Evolutionary conservation across 2,113 vertebrate genomes (phyloP).

Genomic region (Propithecus coquereli): DNA sequence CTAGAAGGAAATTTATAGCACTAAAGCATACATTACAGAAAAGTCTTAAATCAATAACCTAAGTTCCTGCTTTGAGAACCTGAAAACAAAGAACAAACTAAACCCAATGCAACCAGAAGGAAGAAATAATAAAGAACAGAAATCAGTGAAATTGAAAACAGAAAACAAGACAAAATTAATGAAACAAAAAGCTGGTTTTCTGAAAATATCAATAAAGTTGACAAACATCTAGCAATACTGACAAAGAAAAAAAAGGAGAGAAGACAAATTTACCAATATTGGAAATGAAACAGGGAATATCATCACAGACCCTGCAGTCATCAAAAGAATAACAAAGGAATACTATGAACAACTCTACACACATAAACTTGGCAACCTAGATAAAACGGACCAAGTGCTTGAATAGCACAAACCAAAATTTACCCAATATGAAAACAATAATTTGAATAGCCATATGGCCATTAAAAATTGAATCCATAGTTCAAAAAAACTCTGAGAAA

Average conservation of each 20-base stretch:
- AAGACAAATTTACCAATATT: neutral
- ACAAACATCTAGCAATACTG: constrained; percentile 8
- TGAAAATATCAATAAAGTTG: constrained; percentile 32
- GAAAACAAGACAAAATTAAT: constrained; percentile 42
- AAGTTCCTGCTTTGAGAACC: neutral
- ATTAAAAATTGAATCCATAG: neutral
- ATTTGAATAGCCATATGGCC: neutral
- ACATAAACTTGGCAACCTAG: neutral
- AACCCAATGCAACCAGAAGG: neutral
- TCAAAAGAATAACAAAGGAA: constrained; percentile 35
- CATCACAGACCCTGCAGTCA: neutral
- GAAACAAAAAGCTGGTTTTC: constrained; percentile 43
- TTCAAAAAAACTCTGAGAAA: neutral
- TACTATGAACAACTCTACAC: neutral
- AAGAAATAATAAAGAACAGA: constrained; percentile 8
- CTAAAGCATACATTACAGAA: neutral
- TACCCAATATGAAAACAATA: constrained; percentile 8
- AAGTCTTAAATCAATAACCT: neutral
- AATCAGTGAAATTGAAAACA: constrained; percentile 29
- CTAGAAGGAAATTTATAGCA: neutral
- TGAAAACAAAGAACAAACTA: constrained; percentile 82
- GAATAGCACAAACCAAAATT: constrained; percentile 24
- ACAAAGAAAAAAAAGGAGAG: neutral
- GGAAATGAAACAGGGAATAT: neutral
- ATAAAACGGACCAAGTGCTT: neutral